Conservation (phyloP, 2,888 invertebrate species). For the Catotricha subobsoleta region DNA sequence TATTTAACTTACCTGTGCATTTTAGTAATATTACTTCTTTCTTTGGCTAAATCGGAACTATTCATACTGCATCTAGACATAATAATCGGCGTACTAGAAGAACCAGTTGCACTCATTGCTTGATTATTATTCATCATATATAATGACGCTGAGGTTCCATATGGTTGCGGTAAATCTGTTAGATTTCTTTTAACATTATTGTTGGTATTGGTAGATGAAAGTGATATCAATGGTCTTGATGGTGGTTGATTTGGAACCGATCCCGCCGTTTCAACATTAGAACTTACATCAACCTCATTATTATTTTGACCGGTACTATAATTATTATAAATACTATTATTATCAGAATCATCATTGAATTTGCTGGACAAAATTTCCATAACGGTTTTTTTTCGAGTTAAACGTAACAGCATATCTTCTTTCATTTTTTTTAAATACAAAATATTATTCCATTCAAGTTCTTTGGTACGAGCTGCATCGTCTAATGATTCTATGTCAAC, state of each 20-base stretch:
- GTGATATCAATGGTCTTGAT: too few species aligned
- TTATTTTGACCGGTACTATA: neutral
- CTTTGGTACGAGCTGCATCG: constrained; percentile 60
- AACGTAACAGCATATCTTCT: constrained; percentile 56
- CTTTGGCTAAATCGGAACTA: constrained; percentile 18
- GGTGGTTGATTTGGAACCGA: constrained; percentile 5
- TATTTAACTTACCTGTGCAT: constrained; percentile 20
- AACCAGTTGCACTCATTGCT: neutral
- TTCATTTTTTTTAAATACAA: constrained; percentile 66
- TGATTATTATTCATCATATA: neutral
- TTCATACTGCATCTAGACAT: constrained; percentile 21
- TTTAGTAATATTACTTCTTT: constrained; percentile 20
- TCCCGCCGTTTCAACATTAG: too few species aligned
- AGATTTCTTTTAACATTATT: too few species aligned
- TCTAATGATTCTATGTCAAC: constrained; percentile 51
- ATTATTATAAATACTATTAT: too few species aligned
- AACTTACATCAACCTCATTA: constrained; percentile 10
- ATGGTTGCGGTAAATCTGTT: neutral
- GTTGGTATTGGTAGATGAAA: too few species aligned
- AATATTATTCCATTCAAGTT: constrained; percentile 73
- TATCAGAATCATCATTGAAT: constrained; percentile 3
- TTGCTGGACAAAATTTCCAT: constrained; percentile 24
- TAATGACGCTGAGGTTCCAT: neutral
- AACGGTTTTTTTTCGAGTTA: constrained; percentile 51
- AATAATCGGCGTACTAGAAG: constrained; percentile 16